phyloP scores from a whole-genome alignment of 2,113 vertebrate species.

The Gopherus flavomarginatus region DNA sequence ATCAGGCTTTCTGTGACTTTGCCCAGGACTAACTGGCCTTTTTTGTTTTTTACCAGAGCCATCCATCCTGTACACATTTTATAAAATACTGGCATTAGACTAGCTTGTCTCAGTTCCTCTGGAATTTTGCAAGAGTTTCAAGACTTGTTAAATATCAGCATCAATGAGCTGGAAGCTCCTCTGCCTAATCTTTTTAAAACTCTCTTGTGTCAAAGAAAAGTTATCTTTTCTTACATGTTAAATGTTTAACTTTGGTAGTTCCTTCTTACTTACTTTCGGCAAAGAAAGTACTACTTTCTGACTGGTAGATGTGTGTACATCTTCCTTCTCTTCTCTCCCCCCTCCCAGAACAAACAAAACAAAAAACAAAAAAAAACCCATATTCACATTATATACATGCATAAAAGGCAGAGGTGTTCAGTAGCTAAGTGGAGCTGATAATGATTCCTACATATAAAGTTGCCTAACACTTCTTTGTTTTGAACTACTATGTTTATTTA shows the following conservation, averaged over 20 bases:
- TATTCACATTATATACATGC: too few relatives aligned
- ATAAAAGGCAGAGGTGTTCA: neutral
- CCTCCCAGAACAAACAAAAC: too few relatives aligned
- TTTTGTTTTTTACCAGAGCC: neutral
- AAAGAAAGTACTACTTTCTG: neutral
- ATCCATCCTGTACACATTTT: neutral
- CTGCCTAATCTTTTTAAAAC: neutral
- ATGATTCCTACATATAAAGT: neutral
- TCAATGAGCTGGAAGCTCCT: neutral
- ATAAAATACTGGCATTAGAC: neutral
- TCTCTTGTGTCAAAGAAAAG: neutral
- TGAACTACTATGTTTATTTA: neutral
- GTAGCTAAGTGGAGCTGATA: neutral
- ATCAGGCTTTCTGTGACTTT: neutral
- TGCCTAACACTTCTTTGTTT: neutral
- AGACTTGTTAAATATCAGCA: neutral
- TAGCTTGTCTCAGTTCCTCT: neutral
- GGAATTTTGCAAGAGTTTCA: neutral
- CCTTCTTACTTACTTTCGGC: neutral
- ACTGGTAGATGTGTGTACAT: neutral
- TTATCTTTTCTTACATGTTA: neutral
- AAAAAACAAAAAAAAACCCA: too few relatives aligned
- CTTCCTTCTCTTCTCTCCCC: fast-evolving
- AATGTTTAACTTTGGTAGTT: neutral
- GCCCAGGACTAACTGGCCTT: neutral